Evolutionary conservation across 2,797 vertebrate genomes (phyloP), one percentile per base, ranked within the genome.

Genomic region (Heteromormyrus szaboi): DNA sequence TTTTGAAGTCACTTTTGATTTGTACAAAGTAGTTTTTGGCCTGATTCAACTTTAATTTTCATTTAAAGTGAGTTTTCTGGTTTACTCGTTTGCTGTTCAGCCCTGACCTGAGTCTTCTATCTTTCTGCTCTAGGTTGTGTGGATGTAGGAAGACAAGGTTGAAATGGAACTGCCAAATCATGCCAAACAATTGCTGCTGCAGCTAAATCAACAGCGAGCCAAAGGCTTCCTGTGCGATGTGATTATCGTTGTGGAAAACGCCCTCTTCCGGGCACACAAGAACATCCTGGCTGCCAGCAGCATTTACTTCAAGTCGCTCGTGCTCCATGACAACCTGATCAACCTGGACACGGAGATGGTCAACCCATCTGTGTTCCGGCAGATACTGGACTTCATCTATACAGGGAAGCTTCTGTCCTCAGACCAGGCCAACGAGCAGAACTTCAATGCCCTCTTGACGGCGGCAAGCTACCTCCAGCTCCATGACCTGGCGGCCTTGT

Each of bases 151-250:
- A 96, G 95, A 96, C 93, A 96, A 96, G 96, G 96, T 97, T 95
- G 97, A 98, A 95, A 99, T 99, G 98, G 98, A 99, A 97, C 96
- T 99, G 96, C 98, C 98, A 97, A 99, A 98, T 97, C 98, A 99
- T 96, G 98, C 98, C 93, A 99, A 98, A 96, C 98, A 99, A 97
- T 96, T 99, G 96, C 96, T 99, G 96, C 96, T 98, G 94, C 98
- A 99, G 97, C 97, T 99, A 93, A 99, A 99, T 96, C 98, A 99
- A 95, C 98, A 99, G 96, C 96, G 98, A 95, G 97, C 97, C 95
- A 99, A 99, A 94, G 98, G 98, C 93, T 99, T 99, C 95, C 96
- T 99, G 93, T 99, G 98, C 93, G 98, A 99, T 0, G 98, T 99
- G 89, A 98, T 99, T 94, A 97, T 99, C 56, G 98, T 99, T 95